Conservation (phyloP, 53 echinoderm and acorn worm species). For the Luidia sarsii region DNA sequence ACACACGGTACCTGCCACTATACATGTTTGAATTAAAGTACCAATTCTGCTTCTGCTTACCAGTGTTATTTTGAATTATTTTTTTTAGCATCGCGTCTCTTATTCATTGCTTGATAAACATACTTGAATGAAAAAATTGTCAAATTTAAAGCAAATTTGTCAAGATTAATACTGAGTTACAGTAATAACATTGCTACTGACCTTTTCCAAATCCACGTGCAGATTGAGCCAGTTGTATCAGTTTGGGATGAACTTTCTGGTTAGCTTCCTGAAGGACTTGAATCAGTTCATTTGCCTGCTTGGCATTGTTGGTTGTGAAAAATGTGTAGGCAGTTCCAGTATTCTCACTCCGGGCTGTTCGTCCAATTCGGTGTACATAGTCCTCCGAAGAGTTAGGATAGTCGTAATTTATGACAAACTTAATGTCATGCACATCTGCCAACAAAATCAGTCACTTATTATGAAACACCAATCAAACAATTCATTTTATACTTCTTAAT, state of each 20-base stretch:
- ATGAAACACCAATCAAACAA: too few species aligned
- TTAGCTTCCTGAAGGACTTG: constrained; percentile 86
- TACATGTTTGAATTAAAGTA: too few species aligned
- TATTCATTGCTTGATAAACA: too few species aligned
- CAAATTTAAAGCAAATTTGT: too few species aligned
- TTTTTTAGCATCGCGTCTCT: too few species aligned
- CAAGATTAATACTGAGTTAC: too few species aligned
- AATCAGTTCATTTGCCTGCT: constrained; percentile 86
- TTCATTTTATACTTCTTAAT: too few species aligned
- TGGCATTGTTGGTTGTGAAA: constrained; percentile 83
- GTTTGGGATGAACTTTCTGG: constrained; percentile 85
- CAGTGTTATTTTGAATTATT: too few species aligned
- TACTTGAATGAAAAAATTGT: too few species aligned
- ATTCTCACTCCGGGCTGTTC: constrained; percentile 89
- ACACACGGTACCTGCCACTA: too few species aligned
- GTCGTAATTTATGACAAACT: constrained; percentile 99
- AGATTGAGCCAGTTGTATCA: constrained; percentile 76
- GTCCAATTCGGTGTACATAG: constrained; percentile 99
- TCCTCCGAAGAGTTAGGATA: constrained; percentile 96
- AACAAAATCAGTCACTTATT: background rate
- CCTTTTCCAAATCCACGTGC: constrained; percentile 75
- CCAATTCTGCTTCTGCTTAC: too few species aligned
- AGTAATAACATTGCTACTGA: constrained; percentile 48
- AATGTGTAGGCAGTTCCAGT: constrained; percentile 99
- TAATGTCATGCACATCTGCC: constrained; percentile 96